phyloP scores from a whole-genome alignment of 2,888 invertebrate species.

The Brachyptera risi region DNA sequence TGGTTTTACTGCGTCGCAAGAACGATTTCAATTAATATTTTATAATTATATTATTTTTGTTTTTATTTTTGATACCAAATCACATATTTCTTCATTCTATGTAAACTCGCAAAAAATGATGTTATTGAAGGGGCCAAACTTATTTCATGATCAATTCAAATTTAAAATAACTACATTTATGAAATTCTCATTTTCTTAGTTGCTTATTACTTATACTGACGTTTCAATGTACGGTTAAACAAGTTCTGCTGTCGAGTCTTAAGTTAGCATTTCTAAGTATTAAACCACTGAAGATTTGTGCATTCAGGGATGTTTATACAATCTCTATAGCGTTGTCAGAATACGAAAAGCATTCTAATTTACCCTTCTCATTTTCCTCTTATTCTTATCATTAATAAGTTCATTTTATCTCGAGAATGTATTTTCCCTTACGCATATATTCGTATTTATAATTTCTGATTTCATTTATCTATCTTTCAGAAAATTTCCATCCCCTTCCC shows the following conservation, averaged over 20 bases:
- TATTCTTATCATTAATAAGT: constrained; percentile 17
- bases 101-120: too few species aligned
- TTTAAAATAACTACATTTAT: too few species aligned
- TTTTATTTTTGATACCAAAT: too few species aligned
- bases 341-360: constrained; percentile 5
- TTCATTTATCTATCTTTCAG: constrained; percentile 22
- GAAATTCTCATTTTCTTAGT: too few species aligned
- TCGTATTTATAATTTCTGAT: constrained; percentile 22
- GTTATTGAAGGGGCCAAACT: too few species aligned
- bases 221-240: too few species aligned
- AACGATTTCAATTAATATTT: neutral
- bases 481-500: constrained; percentile 20
- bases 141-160: too few species aligned
- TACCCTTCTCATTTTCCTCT: constrained; percentile 18
- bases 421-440: constrained; percentile 20
- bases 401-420: constrained; percentile 14
- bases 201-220: too few species aligned
- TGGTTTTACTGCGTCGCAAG: neutral
- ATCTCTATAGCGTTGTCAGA: constrained; percentile 8
- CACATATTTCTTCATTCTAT: too few species aligned
- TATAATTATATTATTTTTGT: neutral
- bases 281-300: too few species aligned
- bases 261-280: too few species aligned
- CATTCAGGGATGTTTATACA: neutral
- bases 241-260: too few species aligned